Base-by-base conservation (phyloP, 92 coral and sea anemone species). In the Heteractis magnifica region DNA sequence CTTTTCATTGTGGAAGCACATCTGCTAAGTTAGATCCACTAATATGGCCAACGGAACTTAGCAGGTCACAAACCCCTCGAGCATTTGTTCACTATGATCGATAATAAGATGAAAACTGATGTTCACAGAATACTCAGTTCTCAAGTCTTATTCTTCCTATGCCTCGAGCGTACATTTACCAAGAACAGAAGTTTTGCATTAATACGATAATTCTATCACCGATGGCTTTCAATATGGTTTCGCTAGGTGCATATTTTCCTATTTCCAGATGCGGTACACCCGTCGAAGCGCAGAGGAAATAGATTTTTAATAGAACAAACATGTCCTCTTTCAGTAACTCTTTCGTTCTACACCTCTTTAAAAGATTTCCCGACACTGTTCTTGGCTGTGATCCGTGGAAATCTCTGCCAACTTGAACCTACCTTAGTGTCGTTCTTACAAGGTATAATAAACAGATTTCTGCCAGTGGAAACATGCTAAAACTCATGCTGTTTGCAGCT, bases 401-500 rank as follows among this genome's bases (percentile, higher is more conserved):
- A 10, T 68, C 10, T 68, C 6, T 10, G 14, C 4, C 49, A 68
- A 21, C 26, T 1, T 68, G 6, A 23, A 18, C 26, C 20, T 62
- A 5, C 7, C 21, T 62, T 62, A n/a, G 26, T n/a, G 3, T 62
- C 23, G 18, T 12, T 62, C 8, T 20, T 62, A 18, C 70, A 18
- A 1, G 70, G 51, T 81, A 9, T 14, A 11, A 10, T 21, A 10
- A 53, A 53, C 75, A 64, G 72, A 79, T 60, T 79, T 49, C 16
- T 44, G 20, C 70, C 77, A 10, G 50, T 34, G 51, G 77, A 75
- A 71, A 51, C 19, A 16, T 51, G 56, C 41, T 50, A 18, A 9
- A n/a, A 18, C 62, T 68, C 84, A 81, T 70, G 84, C 74, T 81
- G 84, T 49, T 71, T 21, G 64, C 84, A 81, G 84, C 84, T 81